phyloP scores from a whole-genome alignment of 2,888 invertebrate species.

The Epirrhoe tristata region DNA sequence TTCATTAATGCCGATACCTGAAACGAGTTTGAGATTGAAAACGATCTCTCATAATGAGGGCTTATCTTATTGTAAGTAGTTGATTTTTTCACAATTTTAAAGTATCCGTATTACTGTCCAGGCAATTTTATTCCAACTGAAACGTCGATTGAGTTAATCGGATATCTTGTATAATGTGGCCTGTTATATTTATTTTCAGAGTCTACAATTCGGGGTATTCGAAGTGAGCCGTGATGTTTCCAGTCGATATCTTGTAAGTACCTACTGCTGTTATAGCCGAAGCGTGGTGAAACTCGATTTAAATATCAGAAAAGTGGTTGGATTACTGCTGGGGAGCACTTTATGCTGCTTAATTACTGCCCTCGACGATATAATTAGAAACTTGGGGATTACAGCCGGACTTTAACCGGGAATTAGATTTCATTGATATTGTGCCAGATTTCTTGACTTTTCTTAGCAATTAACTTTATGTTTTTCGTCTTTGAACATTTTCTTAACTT shows the following conservation, averaged over 20 bases:
- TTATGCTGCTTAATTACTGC: conserved; percentile 82
- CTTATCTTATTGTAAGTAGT: background rate
- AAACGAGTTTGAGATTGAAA: too few relatives aligned
- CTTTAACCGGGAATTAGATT: conserved; percentile 68
- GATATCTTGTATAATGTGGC: conserved; percentile 14
- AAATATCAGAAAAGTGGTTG: conserved; percentile 83
- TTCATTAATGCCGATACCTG: too few relatives aligned
- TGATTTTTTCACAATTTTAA: background rate
- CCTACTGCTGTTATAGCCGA: conserved; percentile 80
- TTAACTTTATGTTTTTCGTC: conserved; percentile 12
- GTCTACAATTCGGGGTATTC: conserved; percentile 77
- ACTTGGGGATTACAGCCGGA: conserved; percentile 77
- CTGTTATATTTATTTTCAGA: conserved; percentile 19
- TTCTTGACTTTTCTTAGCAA: conserved; percentile 33
- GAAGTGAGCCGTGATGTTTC: conserved; percentile 79
- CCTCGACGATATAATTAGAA: conserved; percentile 82
- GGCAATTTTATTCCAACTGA: background rate
- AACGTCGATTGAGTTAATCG: conserved; percentile 1
- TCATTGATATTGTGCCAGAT: conserved; percentile 46
- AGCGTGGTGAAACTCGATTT: conserved; percentile 82
- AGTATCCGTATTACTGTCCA: background rate
- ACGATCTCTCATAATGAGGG: too few relatives aligned
- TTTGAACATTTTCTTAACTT: background rate
- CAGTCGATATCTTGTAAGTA: conserved; percentile 81
- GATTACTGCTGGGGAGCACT: conserved; percentile 78